These are phyloP conservation scores for Drosophila bocqueti DNA, from an alignment of 1,140 invertebrate genomes.

Conservation along the genomic window DNA sequence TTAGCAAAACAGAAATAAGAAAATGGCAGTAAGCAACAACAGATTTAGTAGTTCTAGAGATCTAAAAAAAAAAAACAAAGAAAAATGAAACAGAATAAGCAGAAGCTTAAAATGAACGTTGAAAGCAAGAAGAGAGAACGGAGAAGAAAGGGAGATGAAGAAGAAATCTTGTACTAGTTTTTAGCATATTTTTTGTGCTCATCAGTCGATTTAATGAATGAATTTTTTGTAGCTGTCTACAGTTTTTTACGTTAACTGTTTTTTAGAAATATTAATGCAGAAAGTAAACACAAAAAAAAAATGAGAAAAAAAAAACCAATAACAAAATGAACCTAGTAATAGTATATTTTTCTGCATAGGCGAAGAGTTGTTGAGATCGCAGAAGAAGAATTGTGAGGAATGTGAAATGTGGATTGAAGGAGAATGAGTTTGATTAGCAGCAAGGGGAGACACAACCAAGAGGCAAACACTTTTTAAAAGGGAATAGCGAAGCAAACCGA, in stretches of 20 bases:
- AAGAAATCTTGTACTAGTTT: conserved; percentile 75
- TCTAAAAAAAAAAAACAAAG: conserved; percentile 27
- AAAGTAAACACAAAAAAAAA: conserved; percentile 27
- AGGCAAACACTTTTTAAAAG: conserved; percentile 74
- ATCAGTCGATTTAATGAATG: conserved; percentile 79
- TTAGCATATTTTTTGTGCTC: conserved; percentile 83
- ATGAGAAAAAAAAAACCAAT: conserved; percentile 5
- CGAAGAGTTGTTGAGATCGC: conserved; percentile 24
- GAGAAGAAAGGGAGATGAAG: conserved; percentile 1
- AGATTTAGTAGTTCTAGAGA: conserved; percentile 66
- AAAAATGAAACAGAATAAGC: conserved; percentile 11
- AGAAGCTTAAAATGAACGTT: conserved; percentile 23
- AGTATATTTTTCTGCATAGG: conserved; percentile 61
- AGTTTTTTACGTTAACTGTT: conserved; percentile 79
- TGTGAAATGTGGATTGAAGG: conserved; percentile 1
- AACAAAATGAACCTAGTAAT: conserved; percentile 42
- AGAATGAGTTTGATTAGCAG: conserved; percentile 30
- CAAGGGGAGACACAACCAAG: conserved; percentile 48
- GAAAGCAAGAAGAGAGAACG: background rate
- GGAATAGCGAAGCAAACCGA: conserved; percentile 46
- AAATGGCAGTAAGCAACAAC: conserved; percentile 53
- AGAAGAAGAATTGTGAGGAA: conserved; percentile 28
- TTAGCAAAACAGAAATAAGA: conserved; percentile 67
- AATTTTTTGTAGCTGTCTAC: conserved; percentile 82
- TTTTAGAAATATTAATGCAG: conserved; percentile 66